Conservation (phyloP, 2,113 vertebrate genomes). For the Microcebus jonahi region DNA sequence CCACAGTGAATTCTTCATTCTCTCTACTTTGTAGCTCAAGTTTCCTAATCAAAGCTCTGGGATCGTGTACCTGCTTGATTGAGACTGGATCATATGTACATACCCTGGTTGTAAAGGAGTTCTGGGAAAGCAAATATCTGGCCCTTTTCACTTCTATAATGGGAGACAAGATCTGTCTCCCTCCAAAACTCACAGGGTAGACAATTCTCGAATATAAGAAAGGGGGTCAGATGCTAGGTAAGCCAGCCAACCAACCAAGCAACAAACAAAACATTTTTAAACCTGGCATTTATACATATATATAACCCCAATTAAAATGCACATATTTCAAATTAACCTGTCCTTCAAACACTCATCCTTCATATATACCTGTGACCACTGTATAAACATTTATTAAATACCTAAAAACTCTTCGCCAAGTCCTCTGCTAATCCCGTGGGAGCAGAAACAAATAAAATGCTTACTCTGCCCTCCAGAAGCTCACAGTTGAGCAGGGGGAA, state of each 20-base stretch:
- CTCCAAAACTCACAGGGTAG: background rate
- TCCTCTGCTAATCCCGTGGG: background rate
- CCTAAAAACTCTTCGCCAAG: background rate
- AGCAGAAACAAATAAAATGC: conserved; percentile 24
- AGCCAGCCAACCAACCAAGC: background rate
- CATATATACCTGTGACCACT: background rate
- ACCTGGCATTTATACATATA: background rate
- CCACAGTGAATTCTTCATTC: background rate
- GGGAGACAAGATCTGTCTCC: background rate
- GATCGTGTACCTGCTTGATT: background rate
- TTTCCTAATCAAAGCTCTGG: conserved; percentile 9
- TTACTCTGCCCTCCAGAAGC: background rate
- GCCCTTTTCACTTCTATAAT: background rate
- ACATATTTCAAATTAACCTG: background rate
- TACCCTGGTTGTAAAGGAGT: background rate
- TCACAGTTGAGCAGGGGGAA: background rate
- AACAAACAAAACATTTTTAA: background rate
- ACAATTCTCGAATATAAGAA: background rate
- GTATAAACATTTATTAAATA: background rate
- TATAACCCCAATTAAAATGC: background rate
- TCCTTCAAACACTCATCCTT: background rate
- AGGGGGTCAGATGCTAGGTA: background rate
- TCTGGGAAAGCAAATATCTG: background rate
- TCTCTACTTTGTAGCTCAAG: background rate
- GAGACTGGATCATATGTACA: background rate